Percentiles rank a stretch among this genome's conserved stretches.
Conservation (phyloP, 2,113 vertebrate species). For the rabbit (Oryctolagus cuniculus) region mOryCun1.1 NC_091447.1:7769001-7769500, state of each 20-base stretch:
- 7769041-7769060: not conserved
- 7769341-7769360: slow-evolving; percentile 79
- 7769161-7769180: too few species aligned
- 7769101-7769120: not conserved
- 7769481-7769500: slow-evolving; percentile 4
- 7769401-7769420: slow-evolving; percentile 79
- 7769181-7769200: too few species aligned
- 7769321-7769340: slow-evolving; percentile 70
- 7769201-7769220: slow-evolving; percentile 21
- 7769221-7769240: slow-evolving; percentile 60
- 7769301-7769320: slow-evolving; percentile 60
- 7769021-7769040: slow-evolving; percentile 34
- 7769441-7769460: slow-evolving; percentile 63
- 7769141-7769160: not conserved
- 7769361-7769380: slow-evolving; percentile 71
- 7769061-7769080: not conserved
- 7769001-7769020: not conserved
- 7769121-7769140: not conserved
- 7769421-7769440: slow-evolving; percentile 68
- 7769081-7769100: slow-evolving; percentile 18
- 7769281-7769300: slow-evolving; percentile 68
- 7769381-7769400: slow-evolving; percentile 80
- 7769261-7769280: slow-evolving; percentile 5
- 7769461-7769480: slow-evolving; percentile 59
- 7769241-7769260: slow-evolving; percentile 37